Conservation (phyloP, 2,113 vertebrate genomes). For the Nibea coibor region DNA sequence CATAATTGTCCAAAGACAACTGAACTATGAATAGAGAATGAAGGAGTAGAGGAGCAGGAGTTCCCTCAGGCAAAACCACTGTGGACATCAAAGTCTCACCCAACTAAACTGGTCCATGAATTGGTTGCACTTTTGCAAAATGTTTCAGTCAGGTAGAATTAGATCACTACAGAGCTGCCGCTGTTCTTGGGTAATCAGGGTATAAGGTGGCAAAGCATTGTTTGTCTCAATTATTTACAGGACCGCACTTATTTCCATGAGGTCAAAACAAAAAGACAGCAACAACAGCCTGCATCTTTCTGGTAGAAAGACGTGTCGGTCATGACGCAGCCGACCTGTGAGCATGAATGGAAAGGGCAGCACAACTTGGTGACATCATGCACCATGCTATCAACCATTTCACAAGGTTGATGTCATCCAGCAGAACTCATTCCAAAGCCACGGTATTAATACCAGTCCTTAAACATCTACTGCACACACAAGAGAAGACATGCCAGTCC, state of each 20-base stretch:
- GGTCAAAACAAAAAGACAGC: constrained; percentile 11
- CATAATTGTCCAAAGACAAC: constrained; percentile 22
- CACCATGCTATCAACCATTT: constrained; percentile 59
- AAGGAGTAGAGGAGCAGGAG: background rate
- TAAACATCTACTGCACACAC: background rate
- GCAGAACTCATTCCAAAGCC: constrained; percentile 49
- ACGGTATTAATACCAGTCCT: constrained; percentile 24
- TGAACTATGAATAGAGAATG: constrained; percentile 1
- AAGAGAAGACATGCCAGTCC: constrained; percentile 34
- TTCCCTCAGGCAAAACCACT: constrained; percentile 22
- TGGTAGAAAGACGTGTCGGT: constrained; percentile 38
- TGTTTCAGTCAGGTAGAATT: background rate
- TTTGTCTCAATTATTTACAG: constrained; percentile 70
- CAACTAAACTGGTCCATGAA: constrained; percentile 1
- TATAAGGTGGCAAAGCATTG: constrained; percentile 56
- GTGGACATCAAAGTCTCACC: constrained; percentile 19
- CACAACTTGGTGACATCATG: constrained; percentile 64
- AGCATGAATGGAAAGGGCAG: constrained; percentile 40
- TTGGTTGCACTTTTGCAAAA: background rate
- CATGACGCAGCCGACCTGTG: constrained; percentile 32
- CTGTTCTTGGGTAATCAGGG: background rate
- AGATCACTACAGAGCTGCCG: background rate
- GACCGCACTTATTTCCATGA: constrained; percentile 40
- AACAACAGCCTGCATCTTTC: constrained; percentile 41
- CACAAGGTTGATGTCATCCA: constrained; percentile 9